phyloP scores from a whole-genome alignment of 2,113 vertebrate species.

The Tringa solitaria region DNA sequence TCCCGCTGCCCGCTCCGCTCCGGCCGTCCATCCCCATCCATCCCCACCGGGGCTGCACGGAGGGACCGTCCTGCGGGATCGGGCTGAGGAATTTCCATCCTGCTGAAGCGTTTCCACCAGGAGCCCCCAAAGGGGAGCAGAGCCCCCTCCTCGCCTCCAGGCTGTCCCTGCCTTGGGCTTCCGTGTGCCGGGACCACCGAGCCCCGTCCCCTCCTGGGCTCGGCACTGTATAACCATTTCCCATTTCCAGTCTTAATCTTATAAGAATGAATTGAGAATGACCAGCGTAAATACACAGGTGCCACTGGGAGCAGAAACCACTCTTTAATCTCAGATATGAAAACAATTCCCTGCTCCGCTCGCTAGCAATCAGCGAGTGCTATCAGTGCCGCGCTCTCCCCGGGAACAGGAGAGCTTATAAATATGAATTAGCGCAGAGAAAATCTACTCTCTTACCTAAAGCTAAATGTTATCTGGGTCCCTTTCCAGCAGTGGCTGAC shows the following conservation, averaged over 20 bases:
- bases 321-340: slow-evolving; percentile 65
- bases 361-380: slow-evolving; percentile 63
- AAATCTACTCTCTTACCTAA: slow-evolving; percentile 74
- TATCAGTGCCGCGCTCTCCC: slow-evolving; percentile 52
- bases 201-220: background rate
- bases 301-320: slow-evolving; percentile 54
- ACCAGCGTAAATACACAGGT: slow-evolving; percentile 63
- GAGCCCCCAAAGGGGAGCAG: background rate
- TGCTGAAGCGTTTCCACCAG: rapidly evolving
- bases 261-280: slow-evolving; percentile 57
- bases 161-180: rapidly evolving
- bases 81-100: background rate
- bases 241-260: slow-evolving; percentile 64
- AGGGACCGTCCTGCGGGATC: background rate
- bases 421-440: slow-evolving; percentile 74
- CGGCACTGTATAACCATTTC: background rate
- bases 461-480: slow-evolving; percentile 74
- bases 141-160: rapidly evolving
- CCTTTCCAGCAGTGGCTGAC: slow-evolving; percentile 69
- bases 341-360: slow-evolving; percentile 64
- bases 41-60: rapidly evolving
- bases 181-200: background rate
- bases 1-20: rapidly evolving
- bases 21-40: rapidly evolving
- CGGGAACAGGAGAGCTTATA: slow-evolving; percentile 68